These are phyloP conservation scores for Aegypius monachus DNA, from an alignment of 2,113 vertebrate genomes.

Conservation along the genomic window DNA sequence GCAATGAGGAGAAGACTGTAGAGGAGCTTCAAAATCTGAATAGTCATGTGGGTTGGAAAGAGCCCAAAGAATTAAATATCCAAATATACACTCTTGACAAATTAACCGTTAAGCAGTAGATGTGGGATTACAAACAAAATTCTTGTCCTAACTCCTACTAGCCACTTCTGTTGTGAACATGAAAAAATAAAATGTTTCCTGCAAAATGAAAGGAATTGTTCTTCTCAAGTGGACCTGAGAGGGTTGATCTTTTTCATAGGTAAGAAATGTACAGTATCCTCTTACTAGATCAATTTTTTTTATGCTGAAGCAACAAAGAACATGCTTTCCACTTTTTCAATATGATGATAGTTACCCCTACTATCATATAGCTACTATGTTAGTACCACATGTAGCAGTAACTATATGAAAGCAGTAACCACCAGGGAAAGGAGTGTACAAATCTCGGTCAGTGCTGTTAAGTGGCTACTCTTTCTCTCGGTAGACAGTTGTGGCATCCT, in stretches of 20 bases:
- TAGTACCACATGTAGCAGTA: not conserved
- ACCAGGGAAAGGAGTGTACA: fast-evolving
- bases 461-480: not conserved
- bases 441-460: not conserved
- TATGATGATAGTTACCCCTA: not conserved
- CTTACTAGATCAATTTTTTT: not conserved
- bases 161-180: not conserved
- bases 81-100: not conserved
- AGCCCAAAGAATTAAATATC: not conserved
- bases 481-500: not conserved
- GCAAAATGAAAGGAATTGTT: not conserved
- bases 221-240: not conserved
- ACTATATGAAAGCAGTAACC: not conserved
- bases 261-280: not conserved
- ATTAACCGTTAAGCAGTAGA: not conserved
- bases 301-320: not conserved
- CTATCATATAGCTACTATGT: not conserved
- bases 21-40: not conserved
- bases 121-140: not conserved
- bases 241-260: not conserved
- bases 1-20: not conserved
- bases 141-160: not conserved
- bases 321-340: not conserved
- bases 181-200: not conserved
- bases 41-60: not conserved